Evolutionary conservation across 2,888 invertebrate species (phyloP), one percentile per base, ranked within the genome.

Genomic region (Marasmarcha lunaedactyla): DNA sequence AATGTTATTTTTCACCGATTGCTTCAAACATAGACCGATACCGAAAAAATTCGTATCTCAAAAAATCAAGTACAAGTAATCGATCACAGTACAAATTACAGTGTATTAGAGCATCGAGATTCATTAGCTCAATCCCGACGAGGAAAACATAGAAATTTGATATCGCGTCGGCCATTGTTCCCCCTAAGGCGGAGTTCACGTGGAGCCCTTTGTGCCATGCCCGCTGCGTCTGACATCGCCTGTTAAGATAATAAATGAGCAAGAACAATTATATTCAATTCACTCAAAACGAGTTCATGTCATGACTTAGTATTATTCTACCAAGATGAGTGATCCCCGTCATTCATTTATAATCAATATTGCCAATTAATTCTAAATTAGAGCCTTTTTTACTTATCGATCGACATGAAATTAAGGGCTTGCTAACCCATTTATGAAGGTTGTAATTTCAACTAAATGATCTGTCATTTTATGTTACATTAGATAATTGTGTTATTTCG

Each of bases 191-290:
- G 57, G 60, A 52, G 59, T 62, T 60, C 69, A 68, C 68, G 70
- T 68, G 68, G 70, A 68, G 49, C 62, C 57, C 66, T 61, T 77
- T 76, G 74, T 73, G 54, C 52, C 46, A 46, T 40, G 55, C 52
- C 53, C 59, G 59, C 71, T 78, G 73, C 50, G 53, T 49, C 54
- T 74, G 78, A 77, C 74, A 59, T 55, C 56, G 60, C 59, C 57
- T 52, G 55, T 55, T 55, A 63, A 72, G 74, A 78, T 73, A 73
- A 78, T 73, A 74, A 78, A 78, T 76, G 76, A 63, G 59, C 51
- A 55, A 55, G 57, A 54, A 63, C 66, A 68, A 73, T 74, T 74
- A 72, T 66, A 64, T 65, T 70, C 63, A 61, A 61, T 58, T 49
- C 52, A 46, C 51, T n/a, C 46, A 45, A 52, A 57, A 54, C 49